A percentile compares a stretch with the other conserved stretches of the same genome.
Evolutionary conservation across 2,888 invertebrate species (phyloP).

Genomic region (Octodonta nipae): DNA sequence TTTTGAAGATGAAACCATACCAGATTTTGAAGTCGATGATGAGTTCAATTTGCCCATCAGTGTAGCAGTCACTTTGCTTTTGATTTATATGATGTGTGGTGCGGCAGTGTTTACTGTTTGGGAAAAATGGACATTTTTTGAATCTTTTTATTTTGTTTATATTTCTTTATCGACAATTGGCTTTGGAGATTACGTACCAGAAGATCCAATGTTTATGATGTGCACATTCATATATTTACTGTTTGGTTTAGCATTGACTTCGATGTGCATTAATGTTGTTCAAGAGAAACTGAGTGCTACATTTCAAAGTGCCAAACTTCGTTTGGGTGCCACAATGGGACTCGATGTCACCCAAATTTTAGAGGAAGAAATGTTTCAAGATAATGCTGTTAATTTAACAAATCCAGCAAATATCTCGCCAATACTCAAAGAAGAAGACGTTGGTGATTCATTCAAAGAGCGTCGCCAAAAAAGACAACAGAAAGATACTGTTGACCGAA

Average conservation of each 20-base stretch:
- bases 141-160: constrained; percentile 92
- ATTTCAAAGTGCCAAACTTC: constrained; percentile 70
- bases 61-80: constrained; percentile 71
- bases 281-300: constrained; percentile 62
- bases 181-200: constrained; percentile 84
- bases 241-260: constrained; percentile 86
- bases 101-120: constrained; percentile 65
- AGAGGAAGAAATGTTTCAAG: too few relatives aligned
- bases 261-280: constrained; percentile 94
- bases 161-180: constrained; percentile 95
- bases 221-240: constrained; percentile 84
- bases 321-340: constrained; percentile 74
- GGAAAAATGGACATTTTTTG: constrained; percentile 82
- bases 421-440: too few relatives aligned
- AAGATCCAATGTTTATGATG: constrained; percentile 70
- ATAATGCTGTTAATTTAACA: too few relatives aligned
- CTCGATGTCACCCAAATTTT: too few relatives aligned
- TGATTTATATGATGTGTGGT: constrained; percentile 80
- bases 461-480: too few relatives aligned
- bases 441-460: too few relatives aligned
- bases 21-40: constrained; percentile 70
- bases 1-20: too few relatives aligned
- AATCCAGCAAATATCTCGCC: too few relatives aligned
- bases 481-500: too few relatives aligned
- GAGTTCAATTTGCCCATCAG: constrained; percentile 90